A percentile compares a stretch with the other conserved stretches of the same genome.
phyloP scores from a whole-genome alignment of 1,140 invertebrate genomes.

The Papilio helenus region DNA sequence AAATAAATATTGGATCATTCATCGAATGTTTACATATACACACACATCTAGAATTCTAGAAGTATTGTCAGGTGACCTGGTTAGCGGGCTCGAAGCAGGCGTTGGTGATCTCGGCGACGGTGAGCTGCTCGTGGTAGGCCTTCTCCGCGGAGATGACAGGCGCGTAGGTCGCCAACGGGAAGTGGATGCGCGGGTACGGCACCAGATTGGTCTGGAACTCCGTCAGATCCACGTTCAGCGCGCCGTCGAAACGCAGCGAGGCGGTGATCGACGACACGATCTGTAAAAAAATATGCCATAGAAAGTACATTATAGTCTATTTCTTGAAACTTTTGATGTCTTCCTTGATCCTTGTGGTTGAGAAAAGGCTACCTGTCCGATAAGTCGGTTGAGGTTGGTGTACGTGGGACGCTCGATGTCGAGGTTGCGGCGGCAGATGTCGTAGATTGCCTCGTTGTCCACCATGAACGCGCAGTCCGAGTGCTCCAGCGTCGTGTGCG shows the following conservation, averaged over 20 bases:
- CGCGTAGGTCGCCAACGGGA: constrained; percentile 90
- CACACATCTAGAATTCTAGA: background rate
- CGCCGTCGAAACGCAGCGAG: constrained; percentile 93
- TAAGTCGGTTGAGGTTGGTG: constrained; percentile 91
- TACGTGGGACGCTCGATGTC: constrained; percentile 93
- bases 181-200: constrained; percentile 92
- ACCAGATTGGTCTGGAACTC: constrained; percentile 96
- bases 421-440: constrained; percentile 93
- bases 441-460: constrained; percentile 95
- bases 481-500: constrained; percentile 91
- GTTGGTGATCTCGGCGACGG: constrained; percentile 91
- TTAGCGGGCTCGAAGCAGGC: constrained; percentile 92
- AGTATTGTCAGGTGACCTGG: constrained; percentile 82
- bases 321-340: too few relatives aligned
- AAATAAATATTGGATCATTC: background rate
- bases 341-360: background rate
- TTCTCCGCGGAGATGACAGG: constrained; percentile 92
- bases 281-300: constrained; percentile 75
- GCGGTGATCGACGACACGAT: constrained; percentile 94
- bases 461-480: constrained; percentile 94
- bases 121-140: constrained; percentile 91
- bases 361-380: constrained; percentile 86
- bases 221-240: constrained; percentile 94
- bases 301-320: too few relatives aligned
- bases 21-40: background rate